Percentiles rank a stretch among this genome's conserved stretches.
Evolutionary conservation across 2,888 invertebrate genomes (phyloP).

Genomic region (Lochmaea capreae): DNA sequence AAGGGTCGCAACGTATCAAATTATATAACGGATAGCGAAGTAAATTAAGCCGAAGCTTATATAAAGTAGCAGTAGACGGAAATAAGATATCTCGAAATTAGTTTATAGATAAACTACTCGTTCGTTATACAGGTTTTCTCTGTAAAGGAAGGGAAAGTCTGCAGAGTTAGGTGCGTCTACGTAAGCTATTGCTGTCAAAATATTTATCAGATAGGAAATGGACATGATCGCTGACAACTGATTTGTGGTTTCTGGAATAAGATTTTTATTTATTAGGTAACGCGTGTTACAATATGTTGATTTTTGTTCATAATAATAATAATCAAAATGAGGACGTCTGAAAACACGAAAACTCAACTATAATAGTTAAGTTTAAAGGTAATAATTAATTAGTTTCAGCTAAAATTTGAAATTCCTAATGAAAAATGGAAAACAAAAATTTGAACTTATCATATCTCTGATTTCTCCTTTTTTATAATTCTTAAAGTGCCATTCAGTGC

Average conservation of each 20-base stretch:
- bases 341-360: too few species aligned
- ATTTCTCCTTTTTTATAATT: too few species aligned
- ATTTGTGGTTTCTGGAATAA: background rate
- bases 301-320: too few species aligned
- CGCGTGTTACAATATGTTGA: too few species aligned
- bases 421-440: too few species aligned
- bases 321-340: too few species aligned
- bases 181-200: slow-evolving; percentile 33
- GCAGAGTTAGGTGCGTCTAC: background rate
- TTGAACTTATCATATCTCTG: too few species aligned
- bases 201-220: slow-evolving; percentile 43
- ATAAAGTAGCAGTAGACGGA: background rate
- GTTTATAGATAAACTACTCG: slow-evolving; percentile 26
- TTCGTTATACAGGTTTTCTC: background rate
- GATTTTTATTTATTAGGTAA: too few species aligned
- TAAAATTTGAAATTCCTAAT: too few species aligned
- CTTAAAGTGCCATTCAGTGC: too few species aligned
- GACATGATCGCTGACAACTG: slow-evolving; percentile 13
- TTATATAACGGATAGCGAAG: slow-evolving; percentile 12
- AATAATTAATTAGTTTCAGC: too few species aligned
- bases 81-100: background rate
- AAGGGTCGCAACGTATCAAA: background rate
- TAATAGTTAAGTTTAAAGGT: too few species aligned
- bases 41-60: background rate
- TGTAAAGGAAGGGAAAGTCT: background rate